Evolutionary conservation across 2,888 invertebrate species (phyloP), one percentile per base, ranked within the genome.

Genomic region (Morinoia aosen): DNA sequence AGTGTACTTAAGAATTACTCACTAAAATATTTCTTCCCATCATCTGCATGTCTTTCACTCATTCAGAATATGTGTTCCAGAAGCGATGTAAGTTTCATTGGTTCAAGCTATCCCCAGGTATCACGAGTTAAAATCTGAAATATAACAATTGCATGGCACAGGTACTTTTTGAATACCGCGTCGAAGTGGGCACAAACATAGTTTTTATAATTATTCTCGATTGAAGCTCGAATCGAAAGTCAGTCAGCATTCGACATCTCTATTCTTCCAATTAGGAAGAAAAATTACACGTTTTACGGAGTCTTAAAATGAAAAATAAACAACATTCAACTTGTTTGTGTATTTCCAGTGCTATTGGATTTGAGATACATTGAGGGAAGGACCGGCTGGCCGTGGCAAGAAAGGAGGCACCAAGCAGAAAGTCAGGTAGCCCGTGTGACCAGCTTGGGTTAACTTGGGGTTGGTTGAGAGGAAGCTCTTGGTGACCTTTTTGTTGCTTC

Each of bases 351-450:
- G 76, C 76, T 76, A 76, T 76, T 76, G 76, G 33, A 0, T 76
- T 33, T 76, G 76, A 76, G 76, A 19, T 10, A 76, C 76, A 33
- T 76, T 76, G 76, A 76, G 25, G 76, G 93, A n/a, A 57, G 93
- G 56, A 33, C 57, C 12, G 25, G 58, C 94, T 19, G 94, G 48
- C 90, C 94, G 95, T 64, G 57, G 95, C 57, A 96, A 58, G 58
- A 76, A 95, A 25, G 96, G 97, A 95, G 98, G 98, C 95, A 99
- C 97, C 0, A 99, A 98, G 10, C 99, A 99, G 97, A 99, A 98
- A 39, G 99, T 99, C 96, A 99, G 98, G 97, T 98, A 99, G 7
- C 99, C 99, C 14, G 99, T 99, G 97, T 99, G 99, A 0, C 99
- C 99, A 0, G 97, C 95, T 39, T 95, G 95, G 93, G 57, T 56